phyloP scores from a whole-genome alignment of 2,113 vertebrate genomes.

The Rhombomys opimus region DNA sequence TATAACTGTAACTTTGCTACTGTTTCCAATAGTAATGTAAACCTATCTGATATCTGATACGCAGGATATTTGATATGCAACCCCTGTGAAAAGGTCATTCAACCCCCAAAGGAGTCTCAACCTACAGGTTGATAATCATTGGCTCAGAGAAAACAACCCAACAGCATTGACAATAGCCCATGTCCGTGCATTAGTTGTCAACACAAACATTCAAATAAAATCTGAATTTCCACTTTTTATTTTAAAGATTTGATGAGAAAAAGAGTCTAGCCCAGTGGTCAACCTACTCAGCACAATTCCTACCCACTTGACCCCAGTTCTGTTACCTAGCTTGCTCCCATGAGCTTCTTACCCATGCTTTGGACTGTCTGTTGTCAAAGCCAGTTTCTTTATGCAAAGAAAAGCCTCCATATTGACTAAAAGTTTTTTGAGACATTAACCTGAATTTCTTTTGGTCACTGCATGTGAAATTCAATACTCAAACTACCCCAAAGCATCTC shows the following conservation, averaged over 20 bases:
- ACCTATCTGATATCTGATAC: neutral
- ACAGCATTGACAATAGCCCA: constrained; percentile 9
- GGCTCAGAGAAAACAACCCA: constrained; percentile 6
- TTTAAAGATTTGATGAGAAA: constrained; percentile 28
- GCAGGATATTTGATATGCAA: neutral
- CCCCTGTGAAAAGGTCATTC: neutral
- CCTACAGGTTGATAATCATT: neutral
- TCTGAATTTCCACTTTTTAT: constrained; percentile 17
- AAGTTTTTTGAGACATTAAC: constrained; percentile 75
- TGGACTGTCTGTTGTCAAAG: constrained; percentile 24
- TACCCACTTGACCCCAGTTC: neutral
- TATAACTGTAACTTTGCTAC: neutral
- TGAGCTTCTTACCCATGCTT: constrained; percentile 35
- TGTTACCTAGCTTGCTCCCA: neutral
- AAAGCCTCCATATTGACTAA: constrained; percentile 53
- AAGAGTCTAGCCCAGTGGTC: neutral
- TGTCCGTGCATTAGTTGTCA: constrained; percentile 23
- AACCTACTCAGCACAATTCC: neutral
- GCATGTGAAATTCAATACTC: constrained; percentile 69
- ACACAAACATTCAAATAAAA: constrained; percentile 59
- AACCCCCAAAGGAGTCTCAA: neutral
- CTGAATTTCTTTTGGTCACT: constrained; percentile 72
- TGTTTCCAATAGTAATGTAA: neutral
- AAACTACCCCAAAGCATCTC: constrained; percentile 68
- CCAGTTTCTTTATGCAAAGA: constrained; percentile 46